phyloP scores from a whole-genome alignment of 2,797 vertebrate genomes.

The Anas flavirostris region DNA sequence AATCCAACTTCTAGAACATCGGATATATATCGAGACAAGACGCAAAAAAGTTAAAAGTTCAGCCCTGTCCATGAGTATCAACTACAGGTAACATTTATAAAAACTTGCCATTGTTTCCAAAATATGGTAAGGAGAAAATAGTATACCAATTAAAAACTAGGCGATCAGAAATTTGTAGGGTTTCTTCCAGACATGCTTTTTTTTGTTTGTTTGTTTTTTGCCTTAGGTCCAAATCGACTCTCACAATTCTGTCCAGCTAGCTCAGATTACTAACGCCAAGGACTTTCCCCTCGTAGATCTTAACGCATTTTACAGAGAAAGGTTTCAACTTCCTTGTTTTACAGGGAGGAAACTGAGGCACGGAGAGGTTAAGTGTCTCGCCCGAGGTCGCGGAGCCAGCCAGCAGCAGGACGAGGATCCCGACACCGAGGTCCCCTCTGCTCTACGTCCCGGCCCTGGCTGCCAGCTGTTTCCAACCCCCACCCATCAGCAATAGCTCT shows the following conservation, averaged over 20 bases:
- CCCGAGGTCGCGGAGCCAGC: neutral
- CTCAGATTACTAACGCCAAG: neutral
- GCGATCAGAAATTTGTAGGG: slow-evolving; percentile 52
- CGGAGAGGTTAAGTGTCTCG: rapidly evolving
- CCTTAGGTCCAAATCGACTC: neutral
- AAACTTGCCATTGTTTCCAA: slow-evolving; percentile 45
- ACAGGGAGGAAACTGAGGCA: neutral
- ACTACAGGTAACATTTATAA: slow-evolving; percentile 62
- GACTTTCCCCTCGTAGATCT: neutral
- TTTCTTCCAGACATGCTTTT: slow-evolving; percentile 5
- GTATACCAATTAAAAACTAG: slow-evolving; percentile 39
- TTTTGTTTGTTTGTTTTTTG: neutral
- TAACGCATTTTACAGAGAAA: neutral
- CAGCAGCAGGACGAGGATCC: rapidly evolving
- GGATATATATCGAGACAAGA: slow-evolving; percentile 58
- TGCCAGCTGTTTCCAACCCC: neutral
- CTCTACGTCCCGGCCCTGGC: neutral
- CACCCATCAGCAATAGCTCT: neutral
- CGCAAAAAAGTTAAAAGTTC: slow-evolving; percentile 37
- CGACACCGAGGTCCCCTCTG: neutral
- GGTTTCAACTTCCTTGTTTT: neutral
- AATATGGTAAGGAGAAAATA: slow-evolving; percentile 37
- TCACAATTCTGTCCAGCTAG: neutral
- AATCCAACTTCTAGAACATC: slow-evolving; percentile 63
- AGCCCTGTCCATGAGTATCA: slow-evolving; percentile 65